Conservation (phyloP, 2,113 vertebrate species). For the Odontophorus gujanensis region DNA sequence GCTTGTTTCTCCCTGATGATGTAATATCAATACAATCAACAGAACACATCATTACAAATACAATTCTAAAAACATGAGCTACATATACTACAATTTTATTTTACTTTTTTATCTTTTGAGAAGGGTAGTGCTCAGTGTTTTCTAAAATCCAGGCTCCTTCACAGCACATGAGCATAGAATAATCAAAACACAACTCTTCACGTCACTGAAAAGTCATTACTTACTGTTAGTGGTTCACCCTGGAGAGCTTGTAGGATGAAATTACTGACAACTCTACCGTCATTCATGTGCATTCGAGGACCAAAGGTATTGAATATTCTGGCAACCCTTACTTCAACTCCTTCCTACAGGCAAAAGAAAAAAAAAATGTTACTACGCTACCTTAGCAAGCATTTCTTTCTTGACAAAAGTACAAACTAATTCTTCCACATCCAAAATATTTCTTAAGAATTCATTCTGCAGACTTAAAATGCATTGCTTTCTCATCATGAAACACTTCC, state of each 20-base stretch:
- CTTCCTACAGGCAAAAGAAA: slow-evolving; percentile 83
- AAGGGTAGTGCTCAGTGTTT: background rate
- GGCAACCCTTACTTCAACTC: slow-evolving; percentile 96
- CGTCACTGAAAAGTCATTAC: background rate
- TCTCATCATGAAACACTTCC: background rate
- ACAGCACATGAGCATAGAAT: background rate
- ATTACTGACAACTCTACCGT: slow-evolving; percentile 98
- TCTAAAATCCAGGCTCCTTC: background rate
- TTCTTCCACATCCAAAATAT: background rate
- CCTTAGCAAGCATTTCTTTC: background rate
- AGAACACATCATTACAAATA: background rate
- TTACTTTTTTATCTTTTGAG: background rate
- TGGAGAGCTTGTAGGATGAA: slow-evolving; percentile 98
- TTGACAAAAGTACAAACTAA: background rate
- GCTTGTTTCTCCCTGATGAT: background rate
- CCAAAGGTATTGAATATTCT: slow-evolving; percentile 99
- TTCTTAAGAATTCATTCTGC: background rate
- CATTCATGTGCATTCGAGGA: slow-evolving; percentile 99
- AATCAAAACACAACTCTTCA: background rate
- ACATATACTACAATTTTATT: background rate
- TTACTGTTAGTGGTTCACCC: slow-evolving; percentile 94
- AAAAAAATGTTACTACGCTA: background rate
- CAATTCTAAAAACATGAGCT: background rate
- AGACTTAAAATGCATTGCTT: background rate
- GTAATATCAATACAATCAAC: background rate